Conservation (phyloP, 2,888 invertebrate genomes). For the Julus scandinavius region DNA sequence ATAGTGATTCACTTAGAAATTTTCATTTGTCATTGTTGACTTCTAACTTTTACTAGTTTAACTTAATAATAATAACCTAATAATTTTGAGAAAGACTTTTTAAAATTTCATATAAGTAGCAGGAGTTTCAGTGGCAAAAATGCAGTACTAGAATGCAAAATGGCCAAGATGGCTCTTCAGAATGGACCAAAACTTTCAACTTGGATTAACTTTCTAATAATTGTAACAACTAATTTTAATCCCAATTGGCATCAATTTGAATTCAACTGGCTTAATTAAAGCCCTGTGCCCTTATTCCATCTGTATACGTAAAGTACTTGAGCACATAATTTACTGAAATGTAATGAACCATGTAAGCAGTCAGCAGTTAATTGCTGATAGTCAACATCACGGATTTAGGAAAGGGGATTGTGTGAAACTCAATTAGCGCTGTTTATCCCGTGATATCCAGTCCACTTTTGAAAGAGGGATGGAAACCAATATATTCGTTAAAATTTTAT, state of each 20-base stretch:
- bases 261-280: not conserved
- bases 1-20: no score
- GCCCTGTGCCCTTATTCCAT: not conserved
- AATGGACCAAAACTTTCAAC: no score
- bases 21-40: no score
- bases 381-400: constrained; percentile 31
- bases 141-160: no score
- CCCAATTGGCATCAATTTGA: not conserved
- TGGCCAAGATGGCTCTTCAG: no score
- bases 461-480: not conserved
- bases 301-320: not conserved
- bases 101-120: no score
- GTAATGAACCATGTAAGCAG: constrained; percentile 14
- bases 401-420: constrained; percentile 29
- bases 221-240: no score
- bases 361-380: constrained; percentile 12
- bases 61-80: no score
- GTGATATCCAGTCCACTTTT: not conserved
- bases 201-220: no score
- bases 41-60: no score
- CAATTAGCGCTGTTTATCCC: constrained; percentile 43
- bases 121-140: no score
- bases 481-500: not conserved
- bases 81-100: no score
- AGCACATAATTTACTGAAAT: constrained; percentile 37